Conservation (phyloP, 1,140 invertebrate genomes). For the Nilaparvata lugens region DNA sequence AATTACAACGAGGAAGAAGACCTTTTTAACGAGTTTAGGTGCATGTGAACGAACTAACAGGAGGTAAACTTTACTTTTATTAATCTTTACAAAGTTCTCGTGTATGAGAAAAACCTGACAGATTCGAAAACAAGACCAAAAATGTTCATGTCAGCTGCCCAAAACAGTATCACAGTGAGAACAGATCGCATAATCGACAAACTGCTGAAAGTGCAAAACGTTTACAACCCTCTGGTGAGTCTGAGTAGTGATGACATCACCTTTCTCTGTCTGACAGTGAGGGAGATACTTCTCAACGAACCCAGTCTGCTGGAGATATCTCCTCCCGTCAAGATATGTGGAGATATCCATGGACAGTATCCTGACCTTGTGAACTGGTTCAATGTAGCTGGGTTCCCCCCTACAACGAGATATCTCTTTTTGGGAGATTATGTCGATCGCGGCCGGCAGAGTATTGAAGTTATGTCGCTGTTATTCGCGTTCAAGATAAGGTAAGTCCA, state of each 20-base stretch:
- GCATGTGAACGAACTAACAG: too few species aligned
- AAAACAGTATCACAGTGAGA: too few species aligned
- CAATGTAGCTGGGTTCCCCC: conserved; percentile 93
- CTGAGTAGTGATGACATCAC: neutral
- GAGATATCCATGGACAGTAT: conserved; percentile 93
- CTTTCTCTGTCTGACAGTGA: neutral
- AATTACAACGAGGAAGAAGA: too few species aligned
- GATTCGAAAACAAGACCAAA: too few species aligned
- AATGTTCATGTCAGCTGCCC: too few species aligned
- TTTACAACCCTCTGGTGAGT: neutral
- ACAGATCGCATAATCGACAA: too few species aligned
- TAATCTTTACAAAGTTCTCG: too few species aligned
- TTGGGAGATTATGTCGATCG: conserved; percentile 90
- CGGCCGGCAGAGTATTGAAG: conserved; percentile 79
- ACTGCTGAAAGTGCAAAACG: too few species aligned
- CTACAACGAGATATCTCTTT: conserved; percentile 92
- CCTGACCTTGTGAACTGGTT: conserved; percentile 84
- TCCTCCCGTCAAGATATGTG: conserved; percentile 60
- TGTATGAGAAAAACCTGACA: too few species aligned
- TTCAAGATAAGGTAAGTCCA: conserved; percentile 62
- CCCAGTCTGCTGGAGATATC: conserved; percentile 56
- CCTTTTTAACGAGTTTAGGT: too few species aligned
- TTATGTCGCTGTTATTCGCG: conserved; percentile 73
- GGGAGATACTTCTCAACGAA: conserved; percentile 31
- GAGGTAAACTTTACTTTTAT: too few species aligned